A percentile compares a stretch with the other conserved stretches of the same genome.
These are phyloP conservation scores for Thunnus maccoyii DNA, from an alignment of 2,113 vertebrate genomes.

Conservation along the genomic window DNA sequence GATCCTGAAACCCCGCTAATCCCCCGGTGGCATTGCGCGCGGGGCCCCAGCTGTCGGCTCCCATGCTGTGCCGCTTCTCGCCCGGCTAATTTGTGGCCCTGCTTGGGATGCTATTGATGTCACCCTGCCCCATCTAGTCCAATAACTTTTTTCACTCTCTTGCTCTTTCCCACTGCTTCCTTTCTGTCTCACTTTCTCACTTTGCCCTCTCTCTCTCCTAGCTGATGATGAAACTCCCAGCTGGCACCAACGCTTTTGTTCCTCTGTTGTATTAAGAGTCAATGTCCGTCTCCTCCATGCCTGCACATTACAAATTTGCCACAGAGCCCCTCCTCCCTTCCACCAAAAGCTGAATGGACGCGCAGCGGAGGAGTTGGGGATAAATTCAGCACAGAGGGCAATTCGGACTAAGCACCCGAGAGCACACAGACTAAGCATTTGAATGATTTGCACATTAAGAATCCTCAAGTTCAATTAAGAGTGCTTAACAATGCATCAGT, in stretches of 20 bases:
- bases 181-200: constrained; percentile 40
- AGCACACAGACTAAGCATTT: constrained; percentile 65
- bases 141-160: constrained; percentile 64
- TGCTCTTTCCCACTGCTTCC: constrained; percentile 43
- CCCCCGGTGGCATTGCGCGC: constrained; percentile 71
- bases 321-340: constrained; percentile 47
- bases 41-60: constrained; percentile 74
- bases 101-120: constrained; percentile 78
- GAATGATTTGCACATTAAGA: constrained; percentile 75
- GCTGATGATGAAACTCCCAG: constrained; percentile 68
- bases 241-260: constrained; percentile 70
- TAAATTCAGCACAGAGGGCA: constrained; percentile 64
- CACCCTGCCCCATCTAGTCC: constrained; percentile 57
- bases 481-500: constrained; percentile 73
- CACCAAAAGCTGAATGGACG: constrained; percentile 55
- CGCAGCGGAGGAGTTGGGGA: constrained; percentile 61
- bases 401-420: constrained; percentile 61
- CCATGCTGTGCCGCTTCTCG: constrained; percentile 65
- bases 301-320: constrained; percentile 59
- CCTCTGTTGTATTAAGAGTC: constrained; percentile 61
- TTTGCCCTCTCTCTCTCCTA: constrained; percentile 24
- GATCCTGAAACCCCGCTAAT: constrained; percentile 76
- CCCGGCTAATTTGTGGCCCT: constrained; percentile 78
- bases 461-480: constrained; percentile 78
- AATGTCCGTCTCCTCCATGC: constrained; percentile 47